These are phyloP conservation scores for Frieseomelitta varia DNA, from an alignment of 1,140 invertebrate genomes.

Conservation along the genomic window DNA sequence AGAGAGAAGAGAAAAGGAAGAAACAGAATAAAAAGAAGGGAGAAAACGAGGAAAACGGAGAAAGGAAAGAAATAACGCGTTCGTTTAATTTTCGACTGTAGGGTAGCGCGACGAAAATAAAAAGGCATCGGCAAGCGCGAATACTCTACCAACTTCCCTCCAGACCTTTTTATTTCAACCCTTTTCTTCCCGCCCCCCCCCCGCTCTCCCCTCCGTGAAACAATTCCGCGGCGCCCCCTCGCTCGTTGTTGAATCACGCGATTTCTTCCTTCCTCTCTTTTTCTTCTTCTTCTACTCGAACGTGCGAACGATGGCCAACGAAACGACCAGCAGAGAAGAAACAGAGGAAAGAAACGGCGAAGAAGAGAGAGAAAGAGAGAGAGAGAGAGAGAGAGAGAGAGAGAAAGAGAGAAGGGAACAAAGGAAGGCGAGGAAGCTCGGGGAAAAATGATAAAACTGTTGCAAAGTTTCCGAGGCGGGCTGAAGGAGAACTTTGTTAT, in stretches of 20 bases:
- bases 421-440: not conserved
- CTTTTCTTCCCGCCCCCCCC: not conserved
- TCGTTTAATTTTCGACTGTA: slow-evolving; percentile 46
- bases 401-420: not conserved
- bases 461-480: slow-evolving; percentile 43
- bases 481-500: slow-evolving; percentile 60
- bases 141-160: not conserved
- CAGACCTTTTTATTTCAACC: slow-evolving; percentile 28
- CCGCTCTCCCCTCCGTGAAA: too few relatives aligned
- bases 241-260: slow-evolving; percentile 38
- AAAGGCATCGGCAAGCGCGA: slow-evolving; percentile 16
- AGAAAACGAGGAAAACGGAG: not conserved
- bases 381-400: too few relatives aligned
- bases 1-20: not conserved
- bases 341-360: not conserved
- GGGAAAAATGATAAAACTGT: slow-evolving; percentile 60
- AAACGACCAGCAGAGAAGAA: not conserved
- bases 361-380: not conserved
- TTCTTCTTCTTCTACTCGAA: not conserved
- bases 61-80: slow-evolving; percentile 3
- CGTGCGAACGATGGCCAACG: not conserved
- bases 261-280: not conserved
- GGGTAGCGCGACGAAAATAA: slow-evolving; percentile 1
- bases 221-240: slow-evolving; percentile 33
- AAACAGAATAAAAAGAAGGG: not conserved